A percentile compares a stretch with the other conserved stretches of the same genome.
Conservation (phyloP, 2,797 vertebrate genomes). For the Columba guinea region DNA sequence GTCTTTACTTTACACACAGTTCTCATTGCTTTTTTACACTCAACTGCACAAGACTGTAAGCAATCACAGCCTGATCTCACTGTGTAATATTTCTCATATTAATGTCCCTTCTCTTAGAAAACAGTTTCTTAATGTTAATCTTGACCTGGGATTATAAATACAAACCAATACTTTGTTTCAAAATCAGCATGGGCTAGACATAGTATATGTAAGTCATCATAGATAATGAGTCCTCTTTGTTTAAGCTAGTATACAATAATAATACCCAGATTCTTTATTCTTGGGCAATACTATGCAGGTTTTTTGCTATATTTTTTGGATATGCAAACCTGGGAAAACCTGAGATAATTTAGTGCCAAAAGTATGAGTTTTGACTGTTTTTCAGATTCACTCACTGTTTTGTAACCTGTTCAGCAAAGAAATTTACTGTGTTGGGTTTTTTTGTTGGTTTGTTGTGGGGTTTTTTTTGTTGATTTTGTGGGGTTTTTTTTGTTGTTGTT, state of each 20-base stretch:
- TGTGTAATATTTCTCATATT: not conserved
- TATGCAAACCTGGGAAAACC: not conserved
- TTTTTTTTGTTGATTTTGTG: too few relatives aligned
- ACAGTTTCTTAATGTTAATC: not conserved
- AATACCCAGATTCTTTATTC: not conserved
- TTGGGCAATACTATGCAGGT: fast-evolving
- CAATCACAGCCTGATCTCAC: not conserved
- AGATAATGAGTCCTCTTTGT: not conserved
- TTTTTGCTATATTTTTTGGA: not conserved
- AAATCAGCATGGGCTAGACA: not conserved
- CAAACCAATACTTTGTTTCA: not conserved
- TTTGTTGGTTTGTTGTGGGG: too few relatives aligned
- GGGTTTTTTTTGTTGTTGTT: too few relatives aligned
- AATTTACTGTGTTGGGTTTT: not conserved
- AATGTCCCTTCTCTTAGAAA: not conserved
- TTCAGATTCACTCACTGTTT: not conserved
- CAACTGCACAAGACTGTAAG: not conserved
- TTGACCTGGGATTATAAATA: not conserved
- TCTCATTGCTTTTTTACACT: not conserved
- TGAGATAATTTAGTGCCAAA: not conserved
- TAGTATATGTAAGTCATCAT: fast-evolving
- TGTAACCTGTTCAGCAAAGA: not conserved
- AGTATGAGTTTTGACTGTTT: not conserved
- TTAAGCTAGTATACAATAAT: not conserved
- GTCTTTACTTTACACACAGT: not conserved